Evolutionary conservation across 2,797 vertebrate species (phyloP), one percentile per base, ranked within the genome.

Genomic region (Chelon auratus): DNA sequence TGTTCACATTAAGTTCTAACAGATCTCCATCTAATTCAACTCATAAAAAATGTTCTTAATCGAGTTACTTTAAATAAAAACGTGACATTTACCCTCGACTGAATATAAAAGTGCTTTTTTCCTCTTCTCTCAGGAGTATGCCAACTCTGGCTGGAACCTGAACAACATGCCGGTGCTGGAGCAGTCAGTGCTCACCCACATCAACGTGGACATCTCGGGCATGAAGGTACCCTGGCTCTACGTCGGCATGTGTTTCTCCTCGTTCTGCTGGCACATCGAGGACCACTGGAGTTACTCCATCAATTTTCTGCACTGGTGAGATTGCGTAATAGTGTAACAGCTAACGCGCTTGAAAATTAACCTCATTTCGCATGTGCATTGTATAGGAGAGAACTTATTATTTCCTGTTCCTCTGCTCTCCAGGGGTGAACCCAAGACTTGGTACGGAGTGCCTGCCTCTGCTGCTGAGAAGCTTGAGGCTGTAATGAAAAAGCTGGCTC

Each of bases 221-320:
- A 99, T 99, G 97, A 99, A 99, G 90, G 96, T 99, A 47, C 98
- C 98, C 39, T 99, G 98, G 98, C 96, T 99, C 0, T 99, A 99
- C 0, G 98, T 99, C 42, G 98, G 98, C 63, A 99, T 99, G 98
- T 99, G 98, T 83, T 99, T 99, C 91, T 99, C 98, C 57, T 99
- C 97, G 0, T 99, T 99, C 83, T 99, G 97, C 87, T 99, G 98
- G 97, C 98, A 99, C 80, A 99, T 99, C 33, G 98, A 99, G 85
- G 98, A 99, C 92, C 98, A 99, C 81, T 99, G 98, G 98, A 99
- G 98, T 87, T 99, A 99, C 84, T 99, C 98, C 0, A 99, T 99
- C 88, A 99, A 99, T 89, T 99, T 98, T 82, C 93, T 99, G 86
- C 98, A 99, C 82, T 99, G 98, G 98, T 99, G 95, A 99, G 89